These are phyloP conservation scores for Clinocottus analis DNA, from an alignment of 2,113 vertebrate species.

Conservation along the genomic window DNA sequence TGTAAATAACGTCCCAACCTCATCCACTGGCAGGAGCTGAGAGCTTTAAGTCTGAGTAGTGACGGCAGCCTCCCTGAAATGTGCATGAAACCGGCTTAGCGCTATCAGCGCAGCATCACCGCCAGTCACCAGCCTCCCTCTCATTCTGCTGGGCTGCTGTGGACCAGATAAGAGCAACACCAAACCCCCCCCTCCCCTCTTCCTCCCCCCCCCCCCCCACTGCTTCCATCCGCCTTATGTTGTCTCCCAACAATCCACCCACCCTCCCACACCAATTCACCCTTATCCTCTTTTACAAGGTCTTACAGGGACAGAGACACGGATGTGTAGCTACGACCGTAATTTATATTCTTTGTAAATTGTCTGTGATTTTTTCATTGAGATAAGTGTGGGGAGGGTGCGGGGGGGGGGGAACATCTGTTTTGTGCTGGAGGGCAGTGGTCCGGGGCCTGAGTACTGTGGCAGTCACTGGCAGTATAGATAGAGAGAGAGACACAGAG, in stretches of 20 bases:
- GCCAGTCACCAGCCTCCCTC: constrained; percentile 76
- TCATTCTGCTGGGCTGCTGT: constrained; percentile 76
- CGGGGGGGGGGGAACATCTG: constrained; percentile 76
- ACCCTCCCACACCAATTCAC: constrained; percentile 68
- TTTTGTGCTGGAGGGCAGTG: constrained; percentile 77
- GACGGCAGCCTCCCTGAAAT: constrained; percentile 76
- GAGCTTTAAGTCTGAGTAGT: constrained; percentile 73
- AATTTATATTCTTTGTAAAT: constrained; percentile 85
- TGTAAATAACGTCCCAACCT: constrained; percentile 71
- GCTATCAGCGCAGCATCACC: constrained; percentile 77
- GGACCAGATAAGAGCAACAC: constrained; percentile 77
- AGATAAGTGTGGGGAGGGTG: constrained; percentile 75
- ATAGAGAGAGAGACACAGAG: constrained; percentile 68
- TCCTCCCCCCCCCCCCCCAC: constrained; percentile 35
- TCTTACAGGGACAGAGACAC: constrained; percentile 74
- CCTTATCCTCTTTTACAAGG: constrained; percentile 74
- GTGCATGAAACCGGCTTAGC: constrained; percentile 81
- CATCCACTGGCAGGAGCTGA: constrained; percentile 61
- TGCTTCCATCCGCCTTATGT: constrained; percentile 58
- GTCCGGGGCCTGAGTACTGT: constrained; percentile 67
- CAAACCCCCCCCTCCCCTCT: constrained; percentile 10
- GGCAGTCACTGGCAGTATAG: constrained; percentile 71
- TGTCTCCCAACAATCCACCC: constrained; percentile 62
- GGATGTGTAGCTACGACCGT: constrained; percentile 71
- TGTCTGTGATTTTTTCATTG: constrained; percentile 80